Evolutionary conservation across 2,797 vertebrate species (phyloP).

Genomic region (Botia kubotai): DNA sequence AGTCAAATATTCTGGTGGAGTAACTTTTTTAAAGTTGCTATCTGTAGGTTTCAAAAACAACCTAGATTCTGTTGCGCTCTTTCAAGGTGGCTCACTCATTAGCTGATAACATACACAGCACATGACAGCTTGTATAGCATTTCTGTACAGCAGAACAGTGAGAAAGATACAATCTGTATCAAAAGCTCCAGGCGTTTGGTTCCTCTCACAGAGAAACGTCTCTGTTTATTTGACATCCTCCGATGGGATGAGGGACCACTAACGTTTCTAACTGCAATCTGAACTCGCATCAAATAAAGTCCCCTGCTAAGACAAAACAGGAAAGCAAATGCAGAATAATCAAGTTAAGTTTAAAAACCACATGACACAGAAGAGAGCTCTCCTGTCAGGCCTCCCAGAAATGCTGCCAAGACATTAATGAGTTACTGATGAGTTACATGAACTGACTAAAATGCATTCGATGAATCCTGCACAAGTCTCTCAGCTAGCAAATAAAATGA

Average conservation of each 20-base stretch:
- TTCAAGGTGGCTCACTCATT: too few relatives aligned
- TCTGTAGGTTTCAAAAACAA: too few relatives aligned
- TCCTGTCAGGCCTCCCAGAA: slow-evolving; percentile 15
- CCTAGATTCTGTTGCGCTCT: too few relatives aligned
- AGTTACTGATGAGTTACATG: slow-evolving; percentile 59
- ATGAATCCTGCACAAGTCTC: slow-evolving; percentile 2
- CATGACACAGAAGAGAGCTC: slow-evolving; percentile 40
- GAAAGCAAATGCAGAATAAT: slow-evolving; percentile 38
- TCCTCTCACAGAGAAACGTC: slow-evolving; percentile 7
- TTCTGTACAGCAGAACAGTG: neutral
- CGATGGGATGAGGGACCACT: neutral
- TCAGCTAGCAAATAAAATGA: neutral
- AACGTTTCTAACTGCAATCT: slow-evolving; percentile 33
- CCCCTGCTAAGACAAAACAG: slow-evolving; percentile 43
- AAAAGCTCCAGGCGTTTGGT: neutral
- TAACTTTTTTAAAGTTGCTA: too few relatives aligned
- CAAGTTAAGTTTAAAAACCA: slow-evolving; percentile 53
- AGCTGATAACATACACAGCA: too few relatives aligned
- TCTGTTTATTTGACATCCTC: slow-evolving; percentile 29
- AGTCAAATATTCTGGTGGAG: too few relatives aligned
- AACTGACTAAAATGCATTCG: slow-evolving; percentile 40
- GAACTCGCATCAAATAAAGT: slow-evolving; percentile 22
- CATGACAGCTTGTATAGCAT: neutral
- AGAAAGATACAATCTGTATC: neutral
- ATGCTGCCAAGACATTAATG: slow-evolving; percentile 51